Evolutionary conservation across 30 jellyfish, hydroid and myxozoan species (phyloP), one percentile per base, ranked within the genome.

Genomic region (Turritopsis dohrnii): DNA sequence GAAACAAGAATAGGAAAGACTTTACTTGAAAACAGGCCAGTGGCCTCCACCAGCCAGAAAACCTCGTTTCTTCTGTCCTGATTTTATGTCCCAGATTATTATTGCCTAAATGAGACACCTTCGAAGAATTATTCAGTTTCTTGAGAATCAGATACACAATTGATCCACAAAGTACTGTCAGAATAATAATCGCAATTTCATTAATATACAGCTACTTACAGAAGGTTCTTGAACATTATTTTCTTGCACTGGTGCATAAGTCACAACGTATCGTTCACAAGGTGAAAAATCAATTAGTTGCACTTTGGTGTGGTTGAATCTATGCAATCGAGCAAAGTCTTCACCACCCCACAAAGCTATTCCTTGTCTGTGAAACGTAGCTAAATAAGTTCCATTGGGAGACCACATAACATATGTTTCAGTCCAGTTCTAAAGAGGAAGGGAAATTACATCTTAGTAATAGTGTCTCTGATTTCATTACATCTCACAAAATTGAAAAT

Each of bases 1-100:
- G 21, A 60, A 81, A 66, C 17, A 81, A 82, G 18, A 26, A 82
- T 7, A 28, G 21, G 16, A 69, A 69, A 69, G 19, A 69, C 19
- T 96, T 53, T 54, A 93, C 98, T 93, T 93, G 85, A 93, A 93
- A 23, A 93, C 96, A 52, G 98, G 98, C 98, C 98, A 93, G 28
- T 88, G 96, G 16, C 96, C 95, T 0, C 94, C 98, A 7, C 92
- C 96, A 28, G 98, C 97, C 7, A 95, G 85, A 83, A 93, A 93
- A 18, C 93, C 90, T 76, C 98, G 86, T 66, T 85, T 93, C 79
- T 88, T 83, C 52, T 84, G 74, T 19, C 96, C 98, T 31, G 96
- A 84, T 65, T 91, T 30, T 1, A 88, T 71, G 71, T 93, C 98
- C 98, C 98, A 93, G 65, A 93, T 88, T 13, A 93, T 66, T 1